Conservation (phyloP, 1,140 invertebrate species). For the Ooceraea biroi region DNA sequence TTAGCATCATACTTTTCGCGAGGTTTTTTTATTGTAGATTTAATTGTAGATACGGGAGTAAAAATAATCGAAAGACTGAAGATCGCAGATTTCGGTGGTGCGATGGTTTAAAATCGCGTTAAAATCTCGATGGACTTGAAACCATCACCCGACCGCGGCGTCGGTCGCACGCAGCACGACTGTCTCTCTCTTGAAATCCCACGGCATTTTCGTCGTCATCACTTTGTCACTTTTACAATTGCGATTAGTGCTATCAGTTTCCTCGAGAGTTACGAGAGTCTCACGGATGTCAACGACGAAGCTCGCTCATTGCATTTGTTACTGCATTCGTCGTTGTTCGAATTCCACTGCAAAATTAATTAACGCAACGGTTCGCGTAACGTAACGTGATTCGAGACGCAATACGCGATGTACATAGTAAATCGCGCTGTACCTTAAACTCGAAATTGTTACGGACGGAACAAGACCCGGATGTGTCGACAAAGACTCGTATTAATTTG, state of each 20-base stretch:
- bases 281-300: constrained; percentile 16
- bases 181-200: neutral
- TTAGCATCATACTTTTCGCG: neutral
- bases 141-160: neutral
- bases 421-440: neutral
- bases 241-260: neutral
- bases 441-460: constrained; percentile 23
- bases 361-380: neutral
- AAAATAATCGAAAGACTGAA: constrained; percentile 41
- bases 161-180: neutral
- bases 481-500: constrained; percentile 25
- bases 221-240: too few species aligned
- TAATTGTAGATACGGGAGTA: constrained; percentile 11
- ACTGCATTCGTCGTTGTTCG: constrained; percentile 1
- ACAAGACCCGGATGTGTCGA: neutral
- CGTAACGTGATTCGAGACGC: neutral
- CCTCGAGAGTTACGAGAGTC: neutral
- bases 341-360: constrained; percentile 31
- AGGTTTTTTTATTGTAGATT: constrained; percentile 34
- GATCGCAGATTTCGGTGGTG: constrained; percentile 9
- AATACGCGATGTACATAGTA: neutral
- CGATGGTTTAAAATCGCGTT: constrained; percentile 20
- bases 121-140: neutral
- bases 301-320: constrained; percentile 34
- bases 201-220: neutral